A percentile compares a stretch with the other conserved stretches of the same genome.
Conservation (phyloP, 37 sponge, comb jelly and placozoan species). For the Cliona cf. orientalis region DNA sequence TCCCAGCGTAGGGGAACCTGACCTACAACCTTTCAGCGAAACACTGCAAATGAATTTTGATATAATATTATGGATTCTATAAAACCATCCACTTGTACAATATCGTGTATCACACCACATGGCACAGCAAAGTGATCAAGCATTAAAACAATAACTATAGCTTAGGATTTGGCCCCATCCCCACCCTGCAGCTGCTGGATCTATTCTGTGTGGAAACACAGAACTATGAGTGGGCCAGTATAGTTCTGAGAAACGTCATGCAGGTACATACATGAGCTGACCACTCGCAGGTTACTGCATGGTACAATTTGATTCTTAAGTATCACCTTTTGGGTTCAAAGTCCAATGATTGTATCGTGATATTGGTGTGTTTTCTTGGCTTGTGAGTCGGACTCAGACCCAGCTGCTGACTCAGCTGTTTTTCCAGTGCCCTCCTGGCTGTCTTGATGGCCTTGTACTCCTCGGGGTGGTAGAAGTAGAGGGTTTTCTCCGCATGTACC, state of each 20-base stretch:
- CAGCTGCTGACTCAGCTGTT: conserved; percentile 1
- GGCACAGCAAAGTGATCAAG: neutral
- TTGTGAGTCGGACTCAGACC: neutral
- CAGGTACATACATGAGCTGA: neutral
- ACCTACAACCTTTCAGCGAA: neutral
- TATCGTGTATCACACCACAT: neutral
- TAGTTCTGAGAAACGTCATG: neutral
- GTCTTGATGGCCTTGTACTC: conserved; percentile 57
- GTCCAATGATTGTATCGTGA: conserved; percentile 2
- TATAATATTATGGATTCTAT: too few relatives aligned
- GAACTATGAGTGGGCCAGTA: too few relatives aligned
- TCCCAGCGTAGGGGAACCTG: neutral
- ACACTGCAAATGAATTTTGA: neutral
- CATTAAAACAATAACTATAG: neutral
- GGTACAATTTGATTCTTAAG: neutral
- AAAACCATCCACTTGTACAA: too few relatives aligned
- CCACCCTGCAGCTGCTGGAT: neutral
- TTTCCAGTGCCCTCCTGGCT: neutral
- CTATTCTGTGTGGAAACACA: too few relatives aligned
- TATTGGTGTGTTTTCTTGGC: neutral
- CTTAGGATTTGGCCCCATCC: too few relatives aligned
- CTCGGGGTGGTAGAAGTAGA: conserved; percentile 64
- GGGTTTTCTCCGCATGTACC: conserved; percentile 56
- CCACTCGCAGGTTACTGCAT: neutral
- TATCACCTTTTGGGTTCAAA: neutral